Percentiles rank a stretch among this genome's conserved stretches.
Conservation (phyloP, 2,888 invertebrate genomes). For the Cyrtodaria siliqua region DNA sequence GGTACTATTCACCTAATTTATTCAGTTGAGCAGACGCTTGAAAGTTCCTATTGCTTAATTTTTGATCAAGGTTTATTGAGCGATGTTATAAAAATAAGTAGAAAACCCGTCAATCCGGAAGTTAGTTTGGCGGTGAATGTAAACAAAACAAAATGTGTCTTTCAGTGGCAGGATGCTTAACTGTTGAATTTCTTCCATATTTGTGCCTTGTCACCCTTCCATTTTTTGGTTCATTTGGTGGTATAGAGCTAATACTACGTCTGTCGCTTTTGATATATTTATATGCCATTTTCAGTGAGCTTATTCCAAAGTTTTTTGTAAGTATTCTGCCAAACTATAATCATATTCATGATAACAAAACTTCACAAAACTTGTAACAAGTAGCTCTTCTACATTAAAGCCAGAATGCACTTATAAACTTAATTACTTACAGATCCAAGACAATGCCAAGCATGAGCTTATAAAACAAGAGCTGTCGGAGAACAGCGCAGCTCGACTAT, state of each 20-base stretch:
- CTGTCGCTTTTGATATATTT: constrained; percentile 72
- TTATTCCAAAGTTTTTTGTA: constrained; percentile 73
- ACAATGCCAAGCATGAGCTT: too few relatives aligned
- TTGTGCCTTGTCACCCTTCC: constrained; percentile 76
- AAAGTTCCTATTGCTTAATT: too few relatives aligned
- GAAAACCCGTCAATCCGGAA: constrained; percentile 2
- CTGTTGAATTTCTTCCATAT: constrained; percentile 75
- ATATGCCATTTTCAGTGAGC: constrained; percentile 68
- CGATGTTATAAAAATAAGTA: too few relatives aligned
- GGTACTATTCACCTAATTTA: too few relatives aligned
- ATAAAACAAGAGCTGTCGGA: too few relatives aligned
- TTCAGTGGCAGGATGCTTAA: constrained; percentile 58
- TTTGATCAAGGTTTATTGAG: too few relatives aligned
- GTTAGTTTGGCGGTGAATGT: constrained; percentile 14
- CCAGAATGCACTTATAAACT: too few relatives aligned
- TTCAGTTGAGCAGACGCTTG: background rate
- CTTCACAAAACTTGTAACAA: too few relatives aligned
- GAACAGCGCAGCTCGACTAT: too few relatives aligned
- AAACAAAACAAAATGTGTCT: constrained; percentile 66
- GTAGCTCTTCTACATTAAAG: too few relatives aligned
- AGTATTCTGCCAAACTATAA: constrained; percentile 18
- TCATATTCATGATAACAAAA: too few relatives aligned
- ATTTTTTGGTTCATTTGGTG: constrained; percentile 77
- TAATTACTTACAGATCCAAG: too few relatives aligned
- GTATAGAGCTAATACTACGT: constrained; percentile 73